Base-by-base conservation (phyloP, 2,113 vertebrate species). In the Papio anubis region DNA sequence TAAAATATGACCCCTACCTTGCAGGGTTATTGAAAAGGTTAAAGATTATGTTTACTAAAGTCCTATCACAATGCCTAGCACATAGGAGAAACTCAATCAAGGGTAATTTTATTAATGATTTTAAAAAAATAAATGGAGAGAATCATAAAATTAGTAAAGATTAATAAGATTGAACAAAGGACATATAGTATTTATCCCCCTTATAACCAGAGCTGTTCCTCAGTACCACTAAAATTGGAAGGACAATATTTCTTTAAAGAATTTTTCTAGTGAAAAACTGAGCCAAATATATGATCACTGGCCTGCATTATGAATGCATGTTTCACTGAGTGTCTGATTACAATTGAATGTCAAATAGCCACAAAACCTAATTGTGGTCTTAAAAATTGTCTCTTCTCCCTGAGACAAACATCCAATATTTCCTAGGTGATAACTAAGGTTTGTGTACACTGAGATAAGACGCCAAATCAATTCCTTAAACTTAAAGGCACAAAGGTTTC, bases 341-440 rank as follows among this genome's bases (percentile, higher is more conserved):
- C 84, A 90, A 48, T 14, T 93, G 35, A 55, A 88, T 96, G 59
- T 92, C 76, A 96, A 85, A 40, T 92, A 97, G 87, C 81, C 90
- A 57, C 40, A 95, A 88, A 97, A 78, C 43, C 48, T 61, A 96
- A 96, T 52, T 78, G 45, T 82, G 84, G 43, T 95, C 95, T 96
- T 95, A 73, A 97, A 96, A 76, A 73, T 88, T 80, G 76, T 95
- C 82, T 93, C 43, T 21, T 92, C 27, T 89, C 43, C 82, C n/a
- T 55, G 64, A 96, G 75, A 94, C 38, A 92, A 81, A 94, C 55
- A 66, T 70, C 76, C 90, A 84, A 5, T 52, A 72, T 76, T 93
- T 76, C 78, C 18, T 85, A 80, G 68, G 64, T 0, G 10, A 72
- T 79, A 94, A 88, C 81, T 25, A 88, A 13, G 87, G 18, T 94